Evolutionary conservation across 1,140 invertebrate species (phyloP).

Genomic region (Brachionus plicatilis): DNA sequence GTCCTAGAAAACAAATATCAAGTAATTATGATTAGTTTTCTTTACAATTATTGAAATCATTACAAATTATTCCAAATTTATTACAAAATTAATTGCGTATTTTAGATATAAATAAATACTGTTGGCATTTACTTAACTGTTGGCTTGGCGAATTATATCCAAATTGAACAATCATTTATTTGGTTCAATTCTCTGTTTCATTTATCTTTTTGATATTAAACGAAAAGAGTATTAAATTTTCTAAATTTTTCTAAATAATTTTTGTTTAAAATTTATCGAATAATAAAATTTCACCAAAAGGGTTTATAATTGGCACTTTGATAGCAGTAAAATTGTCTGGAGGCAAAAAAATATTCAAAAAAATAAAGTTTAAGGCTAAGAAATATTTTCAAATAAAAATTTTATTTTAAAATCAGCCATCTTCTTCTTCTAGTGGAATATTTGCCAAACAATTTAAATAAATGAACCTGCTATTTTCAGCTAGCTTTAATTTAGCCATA

Average conservation of each 20-base stretch:
- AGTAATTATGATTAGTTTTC: background rate
- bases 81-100: background rate
- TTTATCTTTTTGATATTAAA: background rate
- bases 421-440: background rate
- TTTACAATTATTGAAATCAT: background rate
- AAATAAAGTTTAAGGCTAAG: no score
- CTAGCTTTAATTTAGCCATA: background rate
- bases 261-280: no score
- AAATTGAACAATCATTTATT: background rate
- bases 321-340: no score
- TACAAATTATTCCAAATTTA: background rate
- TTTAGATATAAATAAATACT: background rate
- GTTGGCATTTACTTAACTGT: background rate
- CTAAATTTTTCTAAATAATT: background rate
- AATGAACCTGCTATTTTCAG: background rate
- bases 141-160: background rate
- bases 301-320: no score
- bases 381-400: background rate
- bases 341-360: no score
- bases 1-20: conserved; percentile 18
- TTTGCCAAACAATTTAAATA: background rate
- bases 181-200: background rate
- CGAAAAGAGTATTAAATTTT: background rate
- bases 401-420: background rate
- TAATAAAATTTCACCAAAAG: no score